Evolutionary conservation across 92 coral and sea anemone genomes (phyloP).

Genomic region (Parazoanthus swiftii): DNA sequence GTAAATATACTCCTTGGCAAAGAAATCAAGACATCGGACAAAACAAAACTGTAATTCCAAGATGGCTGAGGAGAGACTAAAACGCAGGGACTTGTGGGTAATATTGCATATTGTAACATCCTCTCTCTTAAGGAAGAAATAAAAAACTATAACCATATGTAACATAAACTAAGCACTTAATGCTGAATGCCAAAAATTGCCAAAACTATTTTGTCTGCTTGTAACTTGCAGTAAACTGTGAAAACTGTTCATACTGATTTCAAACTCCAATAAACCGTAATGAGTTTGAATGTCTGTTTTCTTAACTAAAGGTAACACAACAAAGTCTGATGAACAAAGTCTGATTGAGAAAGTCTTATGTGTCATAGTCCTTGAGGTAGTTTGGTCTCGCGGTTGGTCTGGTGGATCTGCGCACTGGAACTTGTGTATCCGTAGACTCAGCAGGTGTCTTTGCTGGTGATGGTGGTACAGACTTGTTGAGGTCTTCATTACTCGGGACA

Average conservation of each 20-base stretch:
- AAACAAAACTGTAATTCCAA: conserved; percentile 12
- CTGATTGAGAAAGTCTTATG: conserved; percentile 6
- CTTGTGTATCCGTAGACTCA: neutral
- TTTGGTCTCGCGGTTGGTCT: neutral
- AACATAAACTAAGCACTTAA: too few relatives aligned
- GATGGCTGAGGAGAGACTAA: conserved; percentile 1
- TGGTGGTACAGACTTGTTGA: neutral
- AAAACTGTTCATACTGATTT: neutral
- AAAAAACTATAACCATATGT: neutral
- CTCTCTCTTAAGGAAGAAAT: conserved; percentile 2
- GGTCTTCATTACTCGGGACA: neutral
- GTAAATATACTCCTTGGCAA: neutral
- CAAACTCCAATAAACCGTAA: conserved; percentile 9
- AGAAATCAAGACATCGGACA: neutral
- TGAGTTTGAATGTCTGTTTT: conserved; percentile 9
- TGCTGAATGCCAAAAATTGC: too few relatives aligned
- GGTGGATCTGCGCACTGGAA: neutral
- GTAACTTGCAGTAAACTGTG: neutral
- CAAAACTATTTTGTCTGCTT: neutral
- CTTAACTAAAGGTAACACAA: conserved; percentile 4
- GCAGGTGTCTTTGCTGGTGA: conserved; percentile 7
- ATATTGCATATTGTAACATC: conserved; percentile 11
- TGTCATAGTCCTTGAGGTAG: conserved; percentile 22
- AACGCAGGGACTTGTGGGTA: neutral
- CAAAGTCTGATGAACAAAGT: conserved; percentile 5